Evolutionary conservation across 2,888 invertebrate species (phyloP), one percentile per base, ranked within the genome.

Genomic region (Terebella lapidaria): DNA sequence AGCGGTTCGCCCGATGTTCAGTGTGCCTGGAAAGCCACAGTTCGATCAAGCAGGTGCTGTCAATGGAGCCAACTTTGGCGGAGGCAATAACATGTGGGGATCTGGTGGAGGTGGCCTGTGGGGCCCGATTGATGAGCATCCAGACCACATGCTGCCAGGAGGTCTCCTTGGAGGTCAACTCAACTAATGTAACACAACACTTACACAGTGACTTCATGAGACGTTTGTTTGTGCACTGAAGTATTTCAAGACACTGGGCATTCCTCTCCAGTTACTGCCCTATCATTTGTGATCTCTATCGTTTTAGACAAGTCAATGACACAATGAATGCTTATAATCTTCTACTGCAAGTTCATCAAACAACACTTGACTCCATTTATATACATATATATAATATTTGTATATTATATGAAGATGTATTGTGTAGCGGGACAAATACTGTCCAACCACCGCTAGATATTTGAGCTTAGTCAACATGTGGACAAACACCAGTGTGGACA

Each of bases 381-480:
- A 35, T 35, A 35, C n/a, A 35, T 35, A 35, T 35, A 35, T 35
- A 35, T 35, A 35, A n/a, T n/a, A n/a, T n/a, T n/a, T 35, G n/a
- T 35, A 35, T 35, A 35, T 15, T 15, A 35, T 35, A 35, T 35
- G n/a, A n/a, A 35, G 42, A 35, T 35, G 42, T 35, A 35, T 35
- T 35, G 42, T 35, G 42, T 35, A 35, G 10, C n/a, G 42, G 42
- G 42, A n/a, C 42, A 35, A 35, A 10, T 35, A 35, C 10, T 35
- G 42, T n/a, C n/a, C 42, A 15, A n/a, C 42, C 42, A 35, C 42
- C 42, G 10, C 22, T 5, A 22, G 49, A 49, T 49, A 49, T 49
- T n/a, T 49, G 49, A 49, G 49, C 49, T 49, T 49, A 49, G 49
- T 49, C 49, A 49, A 49, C 49, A 49, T 49, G 22, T 15, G 22